Evolutionary conservation across 2,888 invertebrate species (phyloP).

Genomic region (Zygogramma bicolorata): DNA sequence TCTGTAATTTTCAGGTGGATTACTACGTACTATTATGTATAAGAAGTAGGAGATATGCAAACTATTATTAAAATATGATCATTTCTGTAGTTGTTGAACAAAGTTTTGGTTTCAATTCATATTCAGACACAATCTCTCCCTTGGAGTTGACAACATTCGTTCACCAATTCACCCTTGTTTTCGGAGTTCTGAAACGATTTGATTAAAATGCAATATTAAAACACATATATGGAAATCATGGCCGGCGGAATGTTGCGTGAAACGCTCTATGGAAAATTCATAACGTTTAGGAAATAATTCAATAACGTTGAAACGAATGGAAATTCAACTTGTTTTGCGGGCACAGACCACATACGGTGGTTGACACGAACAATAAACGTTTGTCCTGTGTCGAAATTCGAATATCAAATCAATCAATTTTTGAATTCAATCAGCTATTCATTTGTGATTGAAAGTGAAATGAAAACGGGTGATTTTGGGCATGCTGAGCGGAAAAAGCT

Average conservation of each 20-base stretch:
- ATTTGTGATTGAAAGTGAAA: background rate
- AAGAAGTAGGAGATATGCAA: no score
- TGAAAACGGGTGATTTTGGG: no score
- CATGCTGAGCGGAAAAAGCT: no score
- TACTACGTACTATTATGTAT: no score
- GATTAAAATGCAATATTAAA: background rate
- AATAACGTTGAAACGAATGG: background rate
- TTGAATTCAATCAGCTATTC: background rate
- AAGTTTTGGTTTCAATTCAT: no score
- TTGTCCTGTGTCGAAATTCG: background rate
- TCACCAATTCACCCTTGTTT: no score
- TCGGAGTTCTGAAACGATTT: background rate
- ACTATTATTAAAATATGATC: no score
- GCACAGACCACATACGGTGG: background rate
- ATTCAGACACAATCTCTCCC: no score
- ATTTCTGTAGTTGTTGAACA: no score
- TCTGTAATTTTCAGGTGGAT: no score
- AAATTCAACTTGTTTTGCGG: background rate
- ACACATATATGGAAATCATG: background rate
- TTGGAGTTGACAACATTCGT: no score
- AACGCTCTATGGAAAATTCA: background rate
- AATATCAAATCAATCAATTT: background rate
- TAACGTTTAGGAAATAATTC: background rate
- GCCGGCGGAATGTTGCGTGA: background rate
- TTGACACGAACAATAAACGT: background rate